Conservation (phyloP, 2,888 invertebrate species). For the Leptothorax acervorum region DNA sequence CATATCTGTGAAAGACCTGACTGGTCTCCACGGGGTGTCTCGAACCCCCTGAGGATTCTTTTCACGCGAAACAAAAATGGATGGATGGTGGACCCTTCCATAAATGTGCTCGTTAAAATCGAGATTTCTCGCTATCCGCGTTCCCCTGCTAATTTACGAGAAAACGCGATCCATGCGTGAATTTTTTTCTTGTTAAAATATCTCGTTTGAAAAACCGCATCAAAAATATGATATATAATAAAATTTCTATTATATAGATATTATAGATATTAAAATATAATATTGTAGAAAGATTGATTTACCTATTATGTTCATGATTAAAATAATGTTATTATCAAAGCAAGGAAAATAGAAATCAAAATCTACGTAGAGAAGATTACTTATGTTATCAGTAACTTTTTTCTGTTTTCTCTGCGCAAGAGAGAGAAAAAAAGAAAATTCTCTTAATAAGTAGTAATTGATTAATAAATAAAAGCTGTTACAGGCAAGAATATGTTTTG, state of each 20-base stretch:
- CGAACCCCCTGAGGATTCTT: constrained; percentile 40
- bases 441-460: neutral
- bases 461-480: neutral
- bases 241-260: neutral
- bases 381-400: neutral
- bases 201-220: neutral
- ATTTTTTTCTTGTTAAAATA: neutral
- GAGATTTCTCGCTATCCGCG: constrained; percentile 37
- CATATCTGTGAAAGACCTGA: constrained; percentile 49
- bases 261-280: neutral
- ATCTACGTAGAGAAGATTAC: neutral
- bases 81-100: constrained; percentile 32
- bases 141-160: constrained; percentile 23
- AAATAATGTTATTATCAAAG: neutral
- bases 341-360: neutral
- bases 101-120: constrained; percentile 50
- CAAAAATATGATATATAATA: neutral
- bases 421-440: neutral
- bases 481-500: neutral
- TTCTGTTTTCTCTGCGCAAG: neutral
- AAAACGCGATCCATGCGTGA: neutral
- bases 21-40: constrained; percentile 31
- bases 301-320: neutral
- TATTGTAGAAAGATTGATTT: neutral
- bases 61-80: constrained; percentile 43